These are phyloP conservation scores for Gnatocerus cornutus DNA, from an alignment of 2,888 invertebrate genomes.

Conservation along the genomic window DNA sequence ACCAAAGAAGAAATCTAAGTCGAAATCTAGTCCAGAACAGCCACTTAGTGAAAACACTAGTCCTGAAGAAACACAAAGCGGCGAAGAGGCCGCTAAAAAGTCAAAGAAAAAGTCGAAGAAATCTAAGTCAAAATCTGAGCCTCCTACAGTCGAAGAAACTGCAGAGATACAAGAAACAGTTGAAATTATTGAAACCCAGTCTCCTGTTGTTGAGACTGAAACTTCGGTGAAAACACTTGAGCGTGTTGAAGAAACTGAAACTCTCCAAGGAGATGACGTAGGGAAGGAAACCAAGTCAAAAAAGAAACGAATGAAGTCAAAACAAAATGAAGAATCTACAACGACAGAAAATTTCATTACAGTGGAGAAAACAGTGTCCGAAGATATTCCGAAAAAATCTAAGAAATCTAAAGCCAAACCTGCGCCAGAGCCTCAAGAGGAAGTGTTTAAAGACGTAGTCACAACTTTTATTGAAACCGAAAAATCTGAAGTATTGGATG, in stretches of 20 bases:
- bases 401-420: slow-evolving; percentile 5
- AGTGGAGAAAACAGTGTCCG: too few species aligned
- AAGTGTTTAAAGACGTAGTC: neutral
- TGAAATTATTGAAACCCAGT: neutral
- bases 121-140: neutral
- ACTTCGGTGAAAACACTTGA: neutral
- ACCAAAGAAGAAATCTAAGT: slow-evolving; percentile 63
- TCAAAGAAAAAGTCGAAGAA: slow-evolving; percentile 55
- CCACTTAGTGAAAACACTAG: slow-evolving; percentile 12
- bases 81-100: slow-evolving; percentile 18
- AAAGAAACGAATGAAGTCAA: slow-evolving; percentile 37
- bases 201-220: neutral
- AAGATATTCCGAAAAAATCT: neutral
- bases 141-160: slow-evolving; percentile 1
- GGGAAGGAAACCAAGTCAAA: slow-evolving; percentile 27
- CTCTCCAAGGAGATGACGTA: neutral
- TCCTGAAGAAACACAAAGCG: neutral
- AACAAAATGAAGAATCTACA: slow-evolving; percentile 6
- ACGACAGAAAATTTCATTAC: neutral
- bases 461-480: slow-evolving; percentile 12
- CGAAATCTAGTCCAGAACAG: slow-evolving; percentile 55
- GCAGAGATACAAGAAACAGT: neutral
- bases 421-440: neutral
- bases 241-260: slow-evolving; percentile 16
- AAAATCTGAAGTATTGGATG: slow-evolving; percentile 7